Conservation (phyloP, 1,140 invertebrate species). For the Panulirus ornatus region DNA sequence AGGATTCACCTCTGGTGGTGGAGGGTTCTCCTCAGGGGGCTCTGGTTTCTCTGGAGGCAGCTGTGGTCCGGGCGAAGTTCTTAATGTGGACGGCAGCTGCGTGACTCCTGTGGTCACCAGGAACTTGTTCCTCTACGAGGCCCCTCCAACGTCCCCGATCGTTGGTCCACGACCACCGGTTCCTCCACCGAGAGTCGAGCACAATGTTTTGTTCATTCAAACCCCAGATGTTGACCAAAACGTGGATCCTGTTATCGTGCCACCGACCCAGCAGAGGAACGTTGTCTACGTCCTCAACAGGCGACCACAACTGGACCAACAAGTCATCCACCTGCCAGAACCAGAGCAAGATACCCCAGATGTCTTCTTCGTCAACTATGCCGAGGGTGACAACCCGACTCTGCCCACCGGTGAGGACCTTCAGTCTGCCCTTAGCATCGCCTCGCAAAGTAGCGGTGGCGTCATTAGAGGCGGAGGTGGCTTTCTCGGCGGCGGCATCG, state of each 20-base stretch:
- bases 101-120: too few relatives aligned
- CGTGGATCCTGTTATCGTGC: constrained; percentile 59
- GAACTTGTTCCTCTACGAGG: too few relatives aligned
- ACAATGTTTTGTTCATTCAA: constrained; percentile 61
- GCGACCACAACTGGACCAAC: neutral
- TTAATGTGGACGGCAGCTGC: too few relatives aligned
- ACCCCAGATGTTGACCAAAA: constrained; percentile 1
- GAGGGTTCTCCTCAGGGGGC: too few relatives aligned
- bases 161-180: too few relatives aligned
- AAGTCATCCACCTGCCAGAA: constrained; percentile 2
- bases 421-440: neutral
- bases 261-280: constrained; percentile 62
- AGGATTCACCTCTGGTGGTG: too few relatives aligned
- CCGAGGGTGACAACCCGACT: constrained; percentile 13
- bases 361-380: constrained; percentile 41
- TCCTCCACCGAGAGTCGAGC: constrained; percentile 52
- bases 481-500: too few relatives aligned
- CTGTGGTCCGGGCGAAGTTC: neutral
- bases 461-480: too few relatives aligned
- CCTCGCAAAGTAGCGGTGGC: too few relatives aligned
- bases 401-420: constrained; percentile 21
- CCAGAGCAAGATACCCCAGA: neutral
- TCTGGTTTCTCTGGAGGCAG: neutral
- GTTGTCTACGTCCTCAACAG: constrained; percentile 68
- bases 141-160: too few relatives aligned